Percentiles rank a stretch among this genome's conserved stretches.
phyloP scores from a whole-genome alignment of 2,113 vertebrate species.

The Melanotaenia duboulayi region DNA sequence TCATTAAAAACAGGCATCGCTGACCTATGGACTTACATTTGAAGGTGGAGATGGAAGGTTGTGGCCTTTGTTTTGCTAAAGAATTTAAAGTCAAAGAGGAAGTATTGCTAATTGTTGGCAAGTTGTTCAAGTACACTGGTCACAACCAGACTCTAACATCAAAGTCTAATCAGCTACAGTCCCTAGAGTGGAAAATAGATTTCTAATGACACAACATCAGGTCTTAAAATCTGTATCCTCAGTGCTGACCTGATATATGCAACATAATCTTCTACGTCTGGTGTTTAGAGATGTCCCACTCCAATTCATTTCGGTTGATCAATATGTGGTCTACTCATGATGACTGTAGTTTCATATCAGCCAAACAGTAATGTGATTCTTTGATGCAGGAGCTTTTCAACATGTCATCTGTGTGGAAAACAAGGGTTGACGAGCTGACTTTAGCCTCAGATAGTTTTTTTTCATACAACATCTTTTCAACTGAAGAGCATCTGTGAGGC shows the following conservation, averaged over 20 bases:
- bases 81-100: slow-evolving; percentile 55
- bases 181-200: slow-evolving; percentile 76
- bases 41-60: background rate
- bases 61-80: background rate
- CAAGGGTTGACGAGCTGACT: no score
- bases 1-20: slow-evolving; percentile 4
- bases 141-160: slow-evolving; percentile 22
- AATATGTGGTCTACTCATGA: background rate
- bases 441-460: no score
- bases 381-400: no score
- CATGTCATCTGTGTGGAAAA: no score
- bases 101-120: slow-evolving; percentile 62
- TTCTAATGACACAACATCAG: slow-evolving; percentile 64
- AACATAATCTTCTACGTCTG: slow-evolving; percentile 6
- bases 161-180: slow-evolving; percentile 50
- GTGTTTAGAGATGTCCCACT: background rate
- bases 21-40: slow-evolving; percentile 28
- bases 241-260: slow-evolving; percentile 43
- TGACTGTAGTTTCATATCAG: background rate
- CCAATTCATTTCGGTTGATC: background rate
- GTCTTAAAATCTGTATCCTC: slow-evolving; percentile 33
- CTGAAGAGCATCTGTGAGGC: no score
- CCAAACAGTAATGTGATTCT: no score
- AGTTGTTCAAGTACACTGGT: slow-evolving; percentile 5
- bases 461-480: no score